Percentiles rank a stretch among this genome's conserved stretches.
Evolutionary conservation across 2,113 vertebrate species (phyloP).

Genomic region (Melierax canorus): DNA sequence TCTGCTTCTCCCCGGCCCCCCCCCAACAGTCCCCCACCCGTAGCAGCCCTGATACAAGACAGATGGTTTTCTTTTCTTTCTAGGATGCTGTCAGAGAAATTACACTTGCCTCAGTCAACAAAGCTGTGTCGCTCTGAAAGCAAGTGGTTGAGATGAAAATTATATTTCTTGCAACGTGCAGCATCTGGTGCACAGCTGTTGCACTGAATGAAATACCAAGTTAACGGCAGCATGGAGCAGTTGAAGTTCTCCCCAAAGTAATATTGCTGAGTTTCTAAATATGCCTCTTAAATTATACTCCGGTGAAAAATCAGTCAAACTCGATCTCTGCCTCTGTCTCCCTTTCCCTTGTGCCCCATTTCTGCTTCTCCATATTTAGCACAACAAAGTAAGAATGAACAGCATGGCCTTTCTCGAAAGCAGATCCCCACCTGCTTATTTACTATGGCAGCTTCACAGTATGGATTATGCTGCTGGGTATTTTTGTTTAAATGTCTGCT

Average conservation of each 20-base stretch:
- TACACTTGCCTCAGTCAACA: not conserved
- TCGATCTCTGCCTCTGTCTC: not conserved
- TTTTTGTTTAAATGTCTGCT: not conserved
- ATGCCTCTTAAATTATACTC: slow-evolving; percentile 61
- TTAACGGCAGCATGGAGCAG: not conserved
- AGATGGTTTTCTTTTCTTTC: slow-evolving; percentile 38
- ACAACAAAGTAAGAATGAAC: not conserved
- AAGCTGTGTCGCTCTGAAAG: slow-evolving; percentile 3
- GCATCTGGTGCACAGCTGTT: slow-evolving; percentile 77
- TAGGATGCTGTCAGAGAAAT: slow-evolving; percentile 20
- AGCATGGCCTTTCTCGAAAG: not conserved
- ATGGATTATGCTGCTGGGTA: not conserved
- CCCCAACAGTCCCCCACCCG: not conserved
- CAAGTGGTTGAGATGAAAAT: slow-evolving; percentile 33
- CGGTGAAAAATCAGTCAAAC: slow-evolving; percentile 43
- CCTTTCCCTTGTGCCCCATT: not conserved
- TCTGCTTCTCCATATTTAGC: not conserved
- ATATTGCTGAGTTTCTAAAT: slow-evolving; percentile 56
- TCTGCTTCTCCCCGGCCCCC: not conserved
- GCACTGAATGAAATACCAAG: slow-evolving; percentile 43
- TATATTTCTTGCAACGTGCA: slow-evolving; percentile 29
- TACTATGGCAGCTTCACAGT: not conserved
- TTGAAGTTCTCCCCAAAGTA: slow-evolving; percentile 54
- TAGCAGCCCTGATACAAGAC: not conserved
- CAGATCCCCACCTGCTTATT: not conserved